A percentile compares a stretch with the other conserved stretches of the same genome.
Conservation (phyloP, 53 echinoderm and acorn worm species). For the Mesocentrotus franciscanus region DNA sequence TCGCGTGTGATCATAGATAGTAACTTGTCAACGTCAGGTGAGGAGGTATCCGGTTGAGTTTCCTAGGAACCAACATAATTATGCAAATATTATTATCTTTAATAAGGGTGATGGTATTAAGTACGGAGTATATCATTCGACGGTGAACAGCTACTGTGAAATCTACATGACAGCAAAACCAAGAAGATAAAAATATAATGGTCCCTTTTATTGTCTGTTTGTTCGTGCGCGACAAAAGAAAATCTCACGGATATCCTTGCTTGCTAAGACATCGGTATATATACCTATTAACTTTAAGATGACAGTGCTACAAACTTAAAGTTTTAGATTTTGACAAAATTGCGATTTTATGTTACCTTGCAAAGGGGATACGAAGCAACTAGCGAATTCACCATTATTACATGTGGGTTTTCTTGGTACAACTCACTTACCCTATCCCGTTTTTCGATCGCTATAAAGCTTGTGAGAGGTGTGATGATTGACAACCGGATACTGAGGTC, state of each 20-base stretch:
- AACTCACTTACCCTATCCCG: constrained; percentile 71
- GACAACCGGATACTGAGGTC: constrained; percentile 78
- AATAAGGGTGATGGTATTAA: not conserved
- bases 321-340: not conserved
- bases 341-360: not conserved
- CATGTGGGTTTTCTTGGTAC: not conserved
- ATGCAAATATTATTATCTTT: not conserved
- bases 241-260: not conserved
- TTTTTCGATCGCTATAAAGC: constrained; percentile 86
- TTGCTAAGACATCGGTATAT: too few species aligned
- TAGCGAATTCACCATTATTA: not conserved
- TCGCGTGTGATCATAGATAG: constrained; percentile 19
- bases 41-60: not conserved
- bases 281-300: not conserved
- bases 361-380: not conserved
- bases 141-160: too few species aligned
- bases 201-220: not conserved
- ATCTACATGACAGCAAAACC: too few species aligned
- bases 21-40: constrained; percentile 26
- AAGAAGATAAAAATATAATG: too few species aligned
- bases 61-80: not conserved
- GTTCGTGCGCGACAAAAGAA: not conserved
- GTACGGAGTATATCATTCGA: too few species aligned
- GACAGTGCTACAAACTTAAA: not conserved
- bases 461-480: constrained; percentile 83